These are phyloP conservation scores for Microcebus jonahi DNA, from an alignment of 2,113 vertebrate species.

Conservation along the genomic window DNA sequence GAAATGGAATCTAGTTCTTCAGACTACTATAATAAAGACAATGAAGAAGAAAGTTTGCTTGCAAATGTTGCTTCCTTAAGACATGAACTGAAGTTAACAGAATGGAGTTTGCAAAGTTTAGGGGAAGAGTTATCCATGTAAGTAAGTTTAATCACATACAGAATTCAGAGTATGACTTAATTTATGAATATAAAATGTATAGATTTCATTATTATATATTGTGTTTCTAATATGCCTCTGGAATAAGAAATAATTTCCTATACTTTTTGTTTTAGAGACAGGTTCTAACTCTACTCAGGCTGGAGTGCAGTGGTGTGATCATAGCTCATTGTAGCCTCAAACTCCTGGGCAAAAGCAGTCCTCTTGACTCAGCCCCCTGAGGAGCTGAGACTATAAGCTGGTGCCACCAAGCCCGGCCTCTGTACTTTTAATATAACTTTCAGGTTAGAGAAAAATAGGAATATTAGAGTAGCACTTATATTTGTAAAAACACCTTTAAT, in stretches of 20 bases:
- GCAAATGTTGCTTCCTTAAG: slow-evolving; percentile 84
- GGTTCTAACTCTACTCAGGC: too few species aligned
- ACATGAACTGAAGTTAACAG: slow-evolving; percentile 85
- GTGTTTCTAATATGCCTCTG: background rate
- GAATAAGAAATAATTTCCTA: slow-evolving; percentile 36
- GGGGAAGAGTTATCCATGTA: slow-evolving; percentile 86
- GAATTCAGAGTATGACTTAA: slow-evolving; percentile 36
- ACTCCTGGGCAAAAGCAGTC: too few species aligned
- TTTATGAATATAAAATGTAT: slow-evolving; percentile 52
- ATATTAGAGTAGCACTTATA: background rate
- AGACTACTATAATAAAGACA: slow-evolving; percentile 63
- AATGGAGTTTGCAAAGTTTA: slow-evolving; percentile 83
- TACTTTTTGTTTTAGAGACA: background rate
- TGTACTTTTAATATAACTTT: background rate
- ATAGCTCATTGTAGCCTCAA: too few species aligned
- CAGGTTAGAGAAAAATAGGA: slow-evolving; percentile 13
- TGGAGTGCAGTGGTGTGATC: too few species aligned
- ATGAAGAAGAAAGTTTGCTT: slow-evolving; percentile 81
- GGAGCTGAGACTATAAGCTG: too few species aligned
- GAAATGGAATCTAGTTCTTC: slow-evolving; percentile 73
- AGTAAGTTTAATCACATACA: slow-evolving; percentile 44
- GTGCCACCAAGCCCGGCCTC: too few species aligned
- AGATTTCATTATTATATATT: slow-evolving; percentile 27
- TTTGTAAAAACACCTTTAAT: background rate
- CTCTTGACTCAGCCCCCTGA: too few species aligned